A percentile compares a stretch with the other conserved stretches of the same genome.
Conservation (phyloP, 2,113 vertebrate species). For the Acinonyx jubatus region DNA sequence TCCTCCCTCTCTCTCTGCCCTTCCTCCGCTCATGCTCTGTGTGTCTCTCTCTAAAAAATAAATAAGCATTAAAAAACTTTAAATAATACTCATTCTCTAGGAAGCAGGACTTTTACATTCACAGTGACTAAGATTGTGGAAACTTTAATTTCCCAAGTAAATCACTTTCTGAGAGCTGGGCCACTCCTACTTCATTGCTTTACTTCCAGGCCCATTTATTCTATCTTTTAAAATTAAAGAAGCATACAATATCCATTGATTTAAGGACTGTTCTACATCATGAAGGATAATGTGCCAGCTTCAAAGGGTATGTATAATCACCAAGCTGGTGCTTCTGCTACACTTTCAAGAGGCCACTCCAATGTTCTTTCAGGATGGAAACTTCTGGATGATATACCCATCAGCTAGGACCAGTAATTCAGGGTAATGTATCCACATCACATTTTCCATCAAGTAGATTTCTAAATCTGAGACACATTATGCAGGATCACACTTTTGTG, state of each 20-base stretch:
- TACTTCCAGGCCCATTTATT: neutral
- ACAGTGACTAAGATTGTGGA: neutral
- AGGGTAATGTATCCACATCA: neutral
- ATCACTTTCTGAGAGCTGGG: neutral
- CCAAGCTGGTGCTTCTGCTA: neutral
- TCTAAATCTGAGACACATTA: neutral
- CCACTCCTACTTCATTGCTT: neutral
- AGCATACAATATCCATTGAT: neutral
- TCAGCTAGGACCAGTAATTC: neutral
- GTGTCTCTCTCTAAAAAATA: too few species aligned
- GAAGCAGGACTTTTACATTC: neutral
- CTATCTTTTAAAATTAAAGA: neutral
- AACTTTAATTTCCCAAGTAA: neutral
- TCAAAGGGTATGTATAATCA: neutral
- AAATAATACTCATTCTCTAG: neutral
- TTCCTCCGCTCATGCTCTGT: too few species aligned
- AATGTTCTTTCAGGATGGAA: neutral
- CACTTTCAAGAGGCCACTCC: neutral
- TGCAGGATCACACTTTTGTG: neutral
- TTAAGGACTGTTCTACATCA: neutral
- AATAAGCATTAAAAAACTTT: too few species aligned
- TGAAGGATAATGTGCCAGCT: neutral
- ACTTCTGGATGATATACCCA: neutral
- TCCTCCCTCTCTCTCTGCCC: too few species aligned
- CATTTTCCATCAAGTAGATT: neutral